Evolutionary conservation across 2,888 invertebrate species (phyloP).

Genomic region (Bimastos eiseni): DNA sequence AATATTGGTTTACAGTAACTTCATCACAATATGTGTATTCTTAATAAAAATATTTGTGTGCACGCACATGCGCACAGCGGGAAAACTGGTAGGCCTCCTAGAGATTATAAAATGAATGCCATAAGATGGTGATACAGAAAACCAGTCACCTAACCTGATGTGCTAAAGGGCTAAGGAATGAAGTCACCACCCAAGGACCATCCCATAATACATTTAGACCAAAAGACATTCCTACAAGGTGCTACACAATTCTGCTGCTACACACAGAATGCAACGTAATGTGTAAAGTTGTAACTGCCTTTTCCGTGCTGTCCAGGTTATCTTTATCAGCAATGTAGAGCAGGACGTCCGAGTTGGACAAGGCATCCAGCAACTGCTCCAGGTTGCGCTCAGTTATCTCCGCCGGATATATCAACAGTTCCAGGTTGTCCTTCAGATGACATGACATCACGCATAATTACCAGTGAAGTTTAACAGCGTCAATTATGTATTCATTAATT

Average conservation of each 20-base stretch:
- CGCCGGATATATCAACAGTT: neutral
- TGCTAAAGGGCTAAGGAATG: neutral
- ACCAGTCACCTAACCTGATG: neutral
- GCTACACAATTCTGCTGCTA: neutral
- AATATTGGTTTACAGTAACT: too few relatives aligned
- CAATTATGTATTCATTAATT: too few relatives aligned
- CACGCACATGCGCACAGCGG: too few relatives aligned
- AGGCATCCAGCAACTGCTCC: conserved; percentile 10
- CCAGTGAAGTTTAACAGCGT: neutral
- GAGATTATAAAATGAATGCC: too few relatives aligned
- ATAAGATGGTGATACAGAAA: neutral
- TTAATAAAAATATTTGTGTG: too few relatives aligned
- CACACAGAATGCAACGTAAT: neutral
- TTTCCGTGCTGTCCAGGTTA: conserved; percentile 25
- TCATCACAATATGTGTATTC: too few relatives aligned
- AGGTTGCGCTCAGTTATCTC: conserved; percentile 8
- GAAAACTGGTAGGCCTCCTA: too few relatives aligned
- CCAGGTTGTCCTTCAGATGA: neutral
- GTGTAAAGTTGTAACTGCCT: neutral
- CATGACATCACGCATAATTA: too few relatives aligned
- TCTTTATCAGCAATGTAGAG: conserved; percentile 18
- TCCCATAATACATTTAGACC: neutral
- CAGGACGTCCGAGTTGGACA: conserved; percentile 14
- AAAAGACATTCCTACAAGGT: neutral
- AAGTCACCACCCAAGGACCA: neutral